Evolutionary conservation across 2,888 invertebrate genomes (phyloP).

Genomic region (Agrochola macilenta): DNA sequence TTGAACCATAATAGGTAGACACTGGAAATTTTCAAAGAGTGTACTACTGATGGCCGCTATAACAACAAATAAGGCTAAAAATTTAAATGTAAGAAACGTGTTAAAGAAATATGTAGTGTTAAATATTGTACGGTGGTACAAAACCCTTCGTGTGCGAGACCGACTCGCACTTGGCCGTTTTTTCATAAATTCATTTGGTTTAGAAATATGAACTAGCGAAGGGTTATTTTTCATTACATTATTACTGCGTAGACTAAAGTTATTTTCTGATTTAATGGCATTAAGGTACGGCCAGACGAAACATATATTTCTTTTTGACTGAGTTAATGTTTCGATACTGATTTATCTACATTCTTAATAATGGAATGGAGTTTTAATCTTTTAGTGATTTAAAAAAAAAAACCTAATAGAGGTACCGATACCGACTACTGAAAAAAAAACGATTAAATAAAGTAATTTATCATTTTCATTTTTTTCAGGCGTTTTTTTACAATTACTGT

Average conservation of each 20-base stretch:
- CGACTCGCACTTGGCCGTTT: background rate
- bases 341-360: background rate
- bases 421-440: background rate
- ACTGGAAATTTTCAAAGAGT: background rate
- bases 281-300: background rate
- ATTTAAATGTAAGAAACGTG: background rate
- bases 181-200: conserved; percentile 39
- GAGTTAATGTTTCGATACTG: background rate
- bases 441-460: background rate
- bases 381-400: no score
- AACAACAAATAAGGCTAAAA: background rate
- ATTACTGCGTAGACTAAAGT: conserved; percentile 19
- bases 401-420: rapidly evolving
- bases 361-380: background rate
- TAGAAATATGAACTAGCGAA: conserved; percentile 53
- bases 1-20: background rate
- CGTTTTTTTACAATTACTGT: no score
- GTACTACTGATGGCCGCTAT: no score
- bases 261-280: conserved; percentile 30
- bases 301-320: background rate
- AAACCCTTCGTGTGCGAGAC: background rate
- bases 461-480: no score
- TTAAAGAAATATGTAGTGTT: background rate
- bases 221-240: conserved; percentile 40
- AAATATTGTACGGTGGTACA: background rate